phyloP scores from a whole-genome alignment of 2,797 vertebrate species.

The Anguilla marmorata region DNA sequence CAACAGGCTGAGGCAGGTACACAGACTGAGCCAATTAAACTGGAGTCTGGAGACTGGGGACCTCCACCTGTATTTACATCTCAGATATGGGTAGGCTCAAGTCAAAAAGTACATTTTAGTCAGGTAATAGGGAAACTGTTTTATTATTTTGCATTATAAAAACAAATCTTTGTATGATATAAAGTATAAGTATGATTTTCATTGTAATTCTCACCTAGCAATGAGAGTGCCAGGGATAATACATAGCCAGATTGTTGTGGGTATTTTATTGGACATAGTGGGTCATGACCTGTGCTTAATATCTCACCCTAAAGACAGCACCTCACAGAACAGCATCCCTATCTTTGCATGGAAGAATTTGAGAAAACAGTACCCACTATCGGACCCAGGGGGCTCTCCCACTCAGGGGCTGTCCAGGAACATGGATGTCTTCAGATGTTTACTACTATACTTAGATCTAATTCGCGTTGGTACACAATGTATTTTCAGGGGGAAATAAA shows the following conservation, averaged over 20 bases:
- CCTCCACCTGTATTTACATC: not conserved
- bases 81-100: not conserved
- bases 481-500: not conserved
- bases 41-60: not conserved
- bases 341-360: not conserved
- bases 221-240: not conserved
- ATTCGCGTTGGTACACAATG: not conserved
- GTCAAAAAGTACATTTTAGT: not conserved
- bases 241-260: not conserved
- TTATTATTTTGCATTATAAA: not conserved
- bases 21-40: not conserved
- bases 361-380: too few relatives aligned
- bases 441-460: not conserved
- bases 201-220: not conserved
- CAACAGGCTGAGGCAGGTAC: not conserved
- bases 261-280: not conserved
- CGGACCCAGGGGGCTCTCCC: too few relatives aligned
- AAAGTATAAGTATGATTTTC: too few relatives aligned
- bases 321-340: not conserved
- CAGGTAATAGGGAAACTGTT: not conserved
- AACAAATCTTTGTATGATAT: not conserved
- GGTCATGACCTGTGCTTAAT: not conserved
- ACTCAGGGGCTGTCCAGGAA: not conserved
- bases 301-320: not conserved
- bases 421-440: not conserved